A percentile compares a stretch with the other conserved stretches of the same genome.
Conservation (phyloP, 2,888 invertebrate species). For the Drosophila parthenogenetica region DNA sequence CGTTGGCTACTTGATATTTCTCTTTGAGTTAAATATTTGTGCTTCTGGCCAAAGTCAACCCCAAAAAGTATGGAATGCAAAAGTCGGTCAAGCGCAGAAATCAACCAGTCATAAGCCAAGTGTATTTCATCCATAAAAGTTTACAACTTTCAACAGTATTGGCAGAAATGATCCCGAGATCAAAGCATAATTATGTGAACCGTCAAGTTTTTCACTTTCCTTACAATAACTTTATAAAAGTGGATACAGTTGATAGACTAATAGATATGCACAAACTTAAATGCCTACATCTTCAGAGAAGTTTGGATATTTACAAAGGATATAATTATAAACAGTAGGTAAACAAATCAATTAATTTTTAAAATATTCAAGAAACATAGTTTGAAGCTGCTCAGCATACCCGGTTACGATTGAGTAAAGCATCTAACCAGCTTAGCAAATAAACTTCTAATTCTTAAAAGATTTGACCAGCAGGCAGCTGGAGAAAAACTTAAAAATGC, state of each 20-base stretch:
- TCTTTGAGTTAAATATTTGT: constrained; percentile 24
- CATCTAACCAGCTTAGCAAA: constrained; percentile 3
- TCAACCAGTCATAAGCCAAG: constrained; percentile 1
- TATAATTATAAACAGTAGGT: neutral
- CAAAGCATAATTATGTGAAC: constrained; percentile 38
- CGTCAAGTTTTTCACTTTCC: neutral
- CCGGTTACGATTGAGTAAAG: constrained; percentile 7
- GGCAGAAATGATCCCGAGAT: constrained; percentile 10
- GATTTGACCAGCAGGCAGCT: constrained; percentile 37
- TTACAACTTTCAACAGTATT: constrained; percentile 1
- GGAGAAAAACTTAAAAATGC: constrained; percentile 44
- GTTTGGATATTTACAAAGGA: too few species aligned
- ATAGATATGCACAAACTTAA: neutral
- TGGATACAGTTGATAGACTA: neutral
- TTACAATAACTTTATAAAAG: neutral
- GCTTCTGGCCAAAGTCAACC: constrained; percentile 20
- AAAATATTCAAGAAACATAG: too few species aligned
- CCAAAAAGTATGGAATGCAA: constrained; percentile 18
- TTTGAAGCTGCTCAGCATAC: neutral
- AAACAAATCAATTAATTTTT: neutral
- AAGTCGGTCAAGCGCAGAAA: constrained; percentile 51
- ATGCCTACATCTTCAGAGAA: neutral
- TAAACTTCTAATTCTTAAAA: constrained; percentile 41
- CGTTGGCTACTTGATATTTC: constrained; percentile 49
- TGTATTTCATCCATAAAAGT: neutral